Evolutionary conservation across 2,797 vertebrate species (phyloP), one percentile per base, ranked within the genome.

Genomic region (Periophthalmus magnuspinnatus): DNA sequence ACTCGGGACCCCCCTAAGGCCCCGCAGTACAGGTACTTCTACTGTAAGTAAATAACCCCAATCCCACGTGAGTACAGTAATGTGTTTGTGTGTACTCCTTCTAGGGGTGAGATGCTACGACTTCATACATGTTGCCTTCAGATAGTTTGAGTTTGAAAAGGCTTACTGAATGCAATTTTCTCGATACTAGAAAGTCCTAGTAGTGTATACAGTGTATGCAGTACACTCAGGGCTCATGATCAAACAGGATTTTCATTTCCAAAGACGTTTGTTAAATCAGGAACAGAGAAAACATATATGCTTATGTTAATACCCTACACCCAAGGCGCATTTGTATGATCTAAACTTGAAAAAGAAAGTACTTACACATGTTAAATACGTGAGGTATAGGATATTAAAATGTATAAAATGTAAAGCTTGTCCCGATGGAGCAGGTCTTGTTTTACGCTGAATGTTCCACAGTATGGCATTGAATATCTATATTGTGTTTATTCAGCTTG

Each of bases 1-100:
- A 67, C 17, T 8, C 3, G 84, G 81, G 84, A 79, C 79, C 75
- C 81, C 71, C 75, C 45, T 5, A 2, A 79, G 76, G 82, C 81
- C 59, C 1, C 1, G 1, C 69, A 2, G 70, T 21, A 81, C 83
- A 81, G 78, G 82, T 78, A 77, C 75, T 54, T 33, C 74, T 74
- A 67, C 82, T 80, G 74, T 86, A 82, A 88, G 88, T 86, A 89
- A 88, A 88, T 86, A 45, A 79, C 70, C 68, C 60, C 24, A 65
- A 70, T 80, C 69, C 84, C 86, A 69, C 36, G 9, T 75, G 69
- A 52, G 71, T 62, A 67, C 59, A 68, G 57, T 64, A 45, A 59
- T 69, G 71, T 65, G 69, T 81, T 70, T 67, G 73, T 65, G 11
- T 75, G 64, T 71, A 59, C 56, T 72, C 52, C 57, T 66, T 68